A percentile compares a stretch with the other conserved stretches of the same genome.
These are phyloP conservation scores for Exaiptasia diaphana DNA, from an alignment of 64 coral and sea anemone species.

Conservation along the genomic window DNA sequence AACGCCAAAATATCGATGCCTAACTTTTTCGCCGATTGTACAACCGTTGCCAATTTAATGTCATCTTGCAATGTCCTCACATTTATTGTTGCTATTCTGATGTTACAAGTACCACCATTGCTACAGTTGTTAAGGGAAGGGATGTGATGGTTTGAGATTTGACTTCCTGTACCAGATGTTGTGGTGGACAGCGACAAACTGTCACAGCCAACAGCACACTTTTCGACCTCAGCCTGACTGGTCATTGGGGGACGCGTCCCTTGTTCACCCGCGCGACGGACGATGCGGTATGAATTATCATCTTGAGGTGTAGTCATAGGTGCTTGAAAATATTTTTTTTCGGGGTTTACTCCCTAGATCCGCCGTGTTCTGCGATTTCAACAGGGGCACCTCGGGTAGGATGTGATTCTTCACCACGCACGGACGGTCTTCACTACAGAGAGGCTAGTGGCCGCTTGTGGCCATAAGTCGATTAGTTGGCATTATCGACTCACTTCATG, in stretches of 20 bases:
- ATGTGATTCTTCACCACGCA: background rate
- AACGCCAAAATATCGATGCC: background rate
- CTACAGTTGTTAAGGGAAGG: no score
- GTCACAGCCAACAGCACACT: constrained; percentile 2
- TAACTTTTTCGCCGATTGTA: background rate
- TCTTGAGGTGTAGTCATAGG: background rate
- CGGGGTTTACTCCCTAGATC: no score
- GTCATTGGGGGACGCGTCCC: constrained; percentile 9
- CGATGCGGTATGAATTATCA: constrained; percentile 5
- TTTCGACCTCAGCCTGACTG: constrained; percentile 11
- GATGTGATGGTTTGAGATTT: no score
- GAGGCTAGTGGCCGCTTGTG: background rate
- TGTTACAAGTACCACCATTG: no score
- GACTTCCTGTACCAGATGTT: background rate
- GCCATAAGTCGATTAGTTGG: background rate
- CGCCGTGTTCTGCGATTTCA: no score
- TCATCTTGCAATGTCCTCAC: background rate
- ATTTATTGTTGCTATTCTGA: background rate
- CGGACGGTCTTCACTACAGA: background rate
- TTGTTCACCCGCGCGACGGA: constrained; percentile 30
- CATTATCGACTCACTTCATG: background rate
- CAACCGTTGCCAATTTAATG: background rate
- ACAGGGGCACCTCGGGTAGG: background rate
- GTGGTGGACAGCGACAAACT: background rate
- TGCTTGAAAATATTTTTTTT: no score